Percentiles rank a stretch among this genome's conserved stretches.
These are phyloP conservation scores for Volucella bombylans DNA, from an alignment of 2,888 invertebrate genomes.

Conservation along the genomic window DNA sequence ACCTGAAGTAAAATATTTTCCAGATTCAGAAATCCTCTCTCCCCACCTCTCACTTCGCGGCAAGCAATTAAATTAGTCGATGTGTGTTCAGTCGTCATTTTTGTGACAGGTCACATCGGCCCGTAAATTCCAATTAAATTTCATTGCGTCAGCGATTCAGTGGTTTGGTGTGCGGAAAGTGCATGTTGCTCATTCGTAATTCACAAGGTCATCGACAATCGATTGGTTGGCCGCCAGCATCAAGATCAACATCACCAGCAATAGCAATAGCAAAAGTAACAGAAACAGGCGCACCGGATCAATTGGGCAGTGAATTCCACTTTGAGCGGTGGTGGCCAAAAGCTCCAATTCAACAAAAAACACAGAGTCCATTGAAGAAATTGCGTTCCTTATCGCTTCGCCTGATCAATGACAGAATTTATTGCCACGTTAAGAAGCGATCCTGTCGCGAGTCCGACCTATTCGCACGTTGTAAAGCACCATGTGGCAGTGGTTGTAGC, in stretches of 20 bases:
- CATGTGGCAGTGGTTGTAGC: slow-evolving; percentile 70
- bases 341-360: slow-evolving; percentile 49
- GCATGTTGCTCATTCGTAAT: slow-evolving; percentile 43
- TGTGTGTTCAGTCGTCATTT: slow-evolving; percentile 55
- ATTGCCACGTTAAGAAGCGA: slow-evolving; percentile 71
- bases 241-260: slow-evolving; percentile 24
- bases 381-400: slow-evolving; percentile 54
- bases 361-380: background rate
- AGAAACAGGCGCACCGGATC: background rate
- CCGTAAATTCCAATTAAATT: slow-evolving; percentile 70
- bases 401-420: slow-evolving; percentile 72
- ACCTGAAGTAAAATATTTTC: slow-evolving; percentile 14
- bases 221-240: slow-evolving; percentile 50
- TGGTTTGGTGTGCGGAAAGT: slow-evolving; percentile 2
- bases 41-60: background rate
- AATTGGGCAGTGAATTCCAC: slow-evolving; percentile 11
- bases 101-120: slow-evolving; percentile 59
- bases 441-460: slow-evolving; percentile 68
- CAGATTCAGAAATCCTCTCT: slow-evolving; percentile 6
- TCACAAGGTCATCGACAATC: slow-evolving; percentile 64
- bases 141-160: slow-evolving; percentile 43
- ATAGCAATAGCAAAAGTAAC: no score
- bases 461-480: slow-evolving; percentile 73
- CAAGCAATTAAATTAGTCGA: slow-evolving; percentile 48
- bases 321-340: slow-evolving; percentile 33